Conservation (phyloP, 2,113 vertebrate genomes). For the Trichechus manatus region DNA sequence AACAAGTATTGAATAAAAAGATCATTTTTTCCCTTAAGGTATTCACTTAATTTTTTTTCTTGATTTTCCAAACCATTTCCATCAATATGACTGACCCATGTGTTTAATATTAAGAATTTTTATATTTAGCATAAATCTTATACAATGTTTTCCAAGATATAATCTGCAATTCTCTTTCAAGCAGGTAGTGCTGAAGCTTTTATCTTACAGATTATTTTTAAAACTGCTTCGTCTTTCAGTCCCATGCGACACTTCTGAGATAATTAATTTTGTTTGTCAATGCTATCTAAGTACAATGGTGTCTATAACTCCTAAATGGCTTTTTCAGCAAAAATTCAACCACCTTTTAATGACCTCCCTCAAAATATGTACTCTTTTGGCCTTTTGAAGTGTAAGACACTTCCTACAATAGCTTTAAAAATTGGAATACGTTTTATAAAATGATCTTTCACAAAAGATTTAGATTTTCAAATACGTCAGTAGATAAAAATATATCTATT, state of each 20-base stretch:
- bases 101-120: background rate
- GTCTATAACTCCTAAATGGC: background rate
- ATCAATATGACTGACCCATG: background rate
- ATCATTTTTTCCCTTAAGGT: background rate
- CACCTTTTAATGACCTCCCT: background rate
- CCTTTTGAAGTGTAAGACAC: background rate
- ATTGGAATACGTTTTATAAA: background rate
- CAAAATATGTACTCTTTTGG: background rate
- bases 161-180: background rate
- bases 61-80: slow-evolving; percentile 12
- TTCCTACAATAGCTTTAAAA: background rate
- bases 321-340: background rate
- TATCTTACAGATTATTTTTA: background rate
- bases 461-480: background rate
- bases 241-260: background rate
- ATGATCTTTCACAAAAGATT: background rate
- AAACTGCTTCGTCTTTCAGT: background rate
- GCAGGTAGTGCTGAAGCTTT: background rate
- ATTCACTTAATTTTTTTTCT: background rate
- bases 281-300: background rate
- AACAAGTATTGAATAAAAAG: background rate
- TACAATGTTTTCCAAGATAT: background rate
- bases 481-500: background rate
- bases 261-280: background rate
- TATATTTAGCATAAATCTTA: background rate